Percentiles rank a stretch among this genome's conserved stretches.
phyloP scores from a whole-genome alignment of 2,888 invertebrate species.

The Xanthia icteritia region DNA sequence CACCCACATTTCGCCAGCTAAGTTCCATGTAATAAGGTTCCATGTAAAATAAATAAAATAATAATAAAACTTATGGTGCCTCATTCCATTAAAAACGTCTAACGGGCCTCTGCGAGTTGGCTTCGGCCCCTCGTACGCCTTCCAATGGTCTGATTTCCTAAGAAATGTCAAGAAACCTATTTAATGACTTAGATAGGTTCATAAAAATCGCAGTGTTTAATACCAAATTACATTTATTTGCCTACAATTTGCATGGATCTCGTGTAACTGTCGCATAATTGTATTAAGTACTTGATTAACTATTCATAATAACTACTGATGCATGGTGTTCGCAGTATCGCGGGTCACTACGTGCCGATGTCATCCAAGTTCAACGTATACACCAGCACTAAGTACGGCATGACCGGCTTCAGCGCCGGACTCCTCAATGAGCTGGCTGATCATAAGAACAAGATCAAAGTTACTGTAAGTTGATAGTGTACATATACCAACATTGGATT shows the following conservation, averaged over 20 bases:
- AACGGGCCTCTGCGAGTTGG: too few species aligned
- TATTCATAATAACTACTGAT: not conserved
- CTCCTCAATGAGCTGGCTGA: slow-evolving; percentile 85
- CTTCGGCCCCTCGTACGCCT: too few species aligned
- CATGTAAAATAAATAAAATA: too few species aligned
- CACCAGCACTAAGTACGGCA: slow-evolving; percentile 88
- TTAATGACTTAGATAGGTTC: not conserved
- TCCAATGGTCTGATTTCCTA: too few species aligned
- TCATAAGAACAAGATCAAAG: slow-evolving; percentile 80
- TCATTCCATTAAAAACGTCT: too few species aligned
- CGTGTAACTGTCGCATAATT: not conserved
- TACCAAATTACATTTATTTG: not conserved
- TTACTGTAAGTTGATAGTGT: slow-evolving; percentile 67
- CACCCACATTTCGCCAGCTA: too few species aligned
- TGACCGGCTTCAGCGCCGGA: slow-evolving; percentile 86
- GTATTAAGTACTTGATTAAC: too few species aligned
- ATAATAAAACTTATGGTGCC: too few species aligned
- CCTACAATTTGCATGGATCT: not conserved
- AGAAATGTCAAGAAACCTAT: too few species aligned
- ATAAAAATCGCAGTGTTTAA: not conserved
- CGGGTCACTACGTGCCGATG: slow-evolving; percentile 79
- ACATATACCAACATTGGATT: not conserved
- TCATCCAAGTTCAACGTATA: slow-evolving; percentile 81
- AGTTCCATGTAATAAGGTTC: too few species aligned
- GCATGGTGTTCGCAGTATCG: slow-evolving; percentile 70